Percentiles rank a stretch among this genome's conserved stretches.
These are phyloP conservation scores for Radopholus similis DNA, from an alignment of 1,140 invertebrate species.

Conservation along the genomic window DNA sequence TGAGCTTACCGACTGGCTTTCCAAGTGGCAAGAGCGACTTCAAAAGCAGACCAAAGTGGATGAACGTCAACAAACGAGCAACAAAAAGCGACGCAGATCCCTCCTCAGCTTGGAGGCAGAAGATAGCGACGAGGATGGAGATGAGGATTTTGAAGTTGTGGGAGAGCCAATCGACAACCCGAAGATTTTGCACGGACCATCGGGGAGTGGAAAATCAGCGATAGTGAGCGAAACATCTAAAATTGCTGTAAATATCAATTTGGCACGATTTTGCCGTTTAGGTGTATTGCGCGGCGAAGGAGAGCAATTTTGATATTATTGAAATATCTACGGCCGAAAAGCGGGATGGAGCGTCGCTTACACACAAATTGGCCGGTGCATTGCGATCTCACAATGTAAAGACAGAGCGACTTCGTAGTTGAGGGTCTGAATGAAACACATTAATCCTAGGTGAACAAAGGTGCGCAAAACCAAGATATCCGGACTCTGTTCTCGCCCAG, in stretches of 20 bases:
- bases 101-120: background rate
- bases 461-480: background rate
- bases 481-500: background rate
- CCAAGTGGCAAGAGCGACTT: background rate
- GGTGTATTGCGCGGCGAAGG: constrained; percentile 16
- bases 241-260: background rate
- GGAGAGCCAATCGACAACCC: background rate
- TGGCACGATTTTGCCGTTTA: background rate
- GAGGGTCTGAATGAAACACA: background rate
- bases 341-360: background rate
- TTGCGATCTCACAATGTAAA: constrained; percentile 1
- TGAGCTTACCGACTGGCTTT: background rate
- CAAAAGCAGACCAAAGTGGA: background rate
- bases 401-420: background rate
- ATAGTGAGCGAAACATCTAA: background rate
- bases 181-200: constrained; percentile 1
- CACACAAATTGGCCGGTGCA: constrained; percentile 10
- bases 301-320: background rate
- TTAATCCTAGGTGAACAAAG: background rate
- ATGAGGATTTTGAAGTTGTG: background rate
- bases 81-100: constrained; percentile 2
- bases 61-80: background rate
- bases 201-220: constrained; percentile 2
- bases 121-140: constrained; percentile 4
- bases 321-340: constrained; percentile 4